Conservation (phyloP, 2,888 invertebrate species). For the Chirona hameri region DNA sequence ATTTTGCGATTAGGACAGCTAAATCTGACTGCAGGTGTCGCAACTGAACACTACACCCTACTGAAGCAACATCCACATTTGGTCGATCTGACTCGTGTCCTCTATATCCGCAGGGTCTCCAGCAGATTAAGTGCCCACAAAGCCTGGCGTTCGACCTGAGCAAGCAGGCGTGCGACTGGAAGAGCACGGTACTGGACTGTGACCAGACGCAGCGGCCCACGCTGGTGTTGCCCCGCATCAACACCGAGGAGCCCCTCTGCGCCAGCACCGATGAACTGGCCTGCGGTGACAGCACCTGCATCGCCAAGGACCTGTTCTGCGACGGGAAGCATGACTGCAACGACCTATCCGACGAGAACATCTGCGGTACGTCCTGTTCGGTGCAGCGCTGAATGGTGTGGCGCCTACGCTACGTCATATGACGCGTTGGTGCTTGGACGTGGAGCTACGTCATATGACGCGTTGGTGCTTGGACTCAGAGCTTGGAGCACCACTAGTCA, state of each 20-base stretch:
- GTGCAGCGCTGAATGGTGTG: neutral
- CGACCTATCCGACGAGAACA: conserved; percentile 86
- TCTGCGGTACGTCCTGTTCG: conserved; percentile 62
- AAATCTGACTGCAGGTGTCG: no score
- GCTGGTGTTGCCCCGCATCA: conserved; percentile 77
- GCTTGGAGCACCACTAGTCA: no score
- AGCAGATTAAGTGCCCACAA: conserved; percentile 88
- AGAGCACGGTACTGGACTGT: conserved; percentile 85
- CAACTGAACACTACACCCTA: no score
- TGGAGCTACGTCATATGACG: neutral
- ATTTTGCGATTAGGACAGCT: no score
- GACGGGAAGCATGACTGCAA: conserved; percentile 84
- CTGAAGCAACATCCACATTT: no score
- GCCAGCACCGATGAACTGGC: conserved; percentile 70
- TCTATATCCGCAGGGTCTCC: conserved; percentile 66
- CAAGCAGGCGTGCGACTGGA: conserved; percentile 93
- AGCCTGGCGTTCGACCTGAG: conserved; percentile 90
- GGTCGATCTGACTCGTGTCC: neutral
- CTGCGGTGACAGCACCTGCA: conserved; percentile 80
- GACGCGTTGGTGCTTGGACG: no score
- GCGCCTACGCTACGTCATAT: neutral
- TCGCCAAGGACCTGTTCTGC: conserved; percentile 85
- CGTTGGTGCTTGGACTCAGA: neutral
- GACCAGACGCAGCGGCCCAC: conserved; percentile 84
- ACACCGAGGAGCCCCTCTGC: conserved; percentile 86